Evolutionary conservation across 2,113 vertebrate genomes (phyloP).

Genomic region (Dipodomys merriami): DNA sequence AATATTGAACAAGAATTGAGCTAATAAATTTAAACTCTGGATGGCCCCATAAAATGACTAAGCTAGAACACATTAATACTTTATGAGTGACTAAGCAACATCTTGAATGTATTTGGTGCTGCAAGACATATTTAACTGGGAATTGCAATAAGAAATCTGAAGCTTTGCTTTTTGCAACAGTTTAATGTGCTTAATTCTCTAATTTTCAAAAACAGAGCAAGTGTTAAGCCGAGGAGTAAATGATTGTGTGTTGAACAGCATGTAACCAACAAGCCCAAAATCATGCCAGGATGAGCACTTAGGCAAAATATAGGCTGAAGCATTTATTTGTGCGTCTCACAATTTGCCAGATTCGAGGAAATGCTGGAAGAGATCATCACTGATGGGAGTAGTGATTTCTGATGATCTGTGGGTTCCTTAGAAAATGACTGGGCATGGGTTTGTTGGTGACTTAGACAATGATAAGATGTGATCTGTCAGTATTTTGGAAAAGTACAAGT

Average conservation of each 20-base stretch:
- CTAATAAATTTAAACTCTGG: conserved; percentile 56
- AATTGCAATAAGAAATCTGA: neutral
- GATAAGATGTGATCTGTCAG: neutral
- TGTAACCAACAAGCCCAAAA: neutral
- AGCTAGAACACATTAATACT: conserved; percentile 63
- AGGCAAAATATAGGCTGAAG: rapidly evolving
- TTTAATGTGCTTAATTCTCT: neutral
- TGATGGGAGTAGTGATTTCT: neutral
- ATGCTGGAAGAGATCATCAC: neutral
- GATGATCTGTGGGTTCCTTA: too few relatives aligned
- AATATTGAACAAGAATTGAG: conserved; percentile 70
- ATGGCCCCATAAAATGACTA: conserved; percentile 58
- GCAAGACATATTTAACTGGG: conserved; percentile 61
- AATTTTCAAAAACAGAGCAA: neutral
- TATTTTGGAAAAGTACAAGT: neutral
- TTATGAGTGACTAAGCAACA: conserved; percentile 61
- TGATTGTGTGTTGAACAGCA: neutral
- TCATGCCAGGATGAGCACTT: neutral
- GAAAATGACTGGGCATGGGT: too few relatives aligned
- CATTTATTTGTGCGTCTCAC: neutral
- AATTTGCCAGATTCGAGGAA: neutral
- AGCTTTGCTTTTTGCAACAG: conserved; percentile 1
- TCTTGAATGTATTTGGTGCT: conserved; percentile 73
- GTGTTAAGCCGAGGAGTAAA: neutral
- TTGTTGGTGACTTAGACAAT: too few relatives aligned